Conservation (phyloP, 2,888 invertebrate genomes). For the Dryococelus australis region DNA sequence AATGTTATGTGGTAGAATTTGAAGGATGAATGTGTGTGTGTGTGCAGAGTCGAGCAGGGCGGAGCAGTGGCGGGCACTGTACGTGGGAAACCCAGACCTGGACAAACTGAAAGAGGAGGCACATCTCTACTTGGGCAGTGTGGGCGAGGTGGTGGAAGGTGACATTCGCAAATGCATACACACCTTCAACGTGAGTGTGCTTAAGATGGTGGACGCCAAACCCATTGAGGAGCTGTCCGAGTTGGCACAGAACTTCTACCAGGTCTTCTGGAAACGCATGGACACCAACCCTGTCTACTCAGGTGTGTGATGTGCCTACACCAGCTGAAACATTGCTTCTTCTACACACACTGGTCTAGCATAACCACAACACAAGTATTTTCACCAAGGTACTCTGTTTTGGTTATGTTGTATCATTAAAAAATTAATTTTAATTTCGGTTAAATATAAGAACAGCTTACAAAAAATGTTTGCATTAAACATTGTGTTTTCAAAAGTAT, state of each 20-base stretch:
- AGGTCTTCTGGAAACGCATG: constrained; percentile 75
- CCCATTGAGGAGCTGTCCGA: constrained; percentile 88
- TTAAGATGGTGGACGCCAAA: constrained; percentile 66
- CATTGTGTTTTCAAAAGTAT: too few species aligned
- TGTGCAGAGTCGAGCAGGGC: constrained; percentile 44
- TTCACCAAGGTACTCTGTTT: too few species aligned
- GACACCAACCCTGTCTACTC: constrained; percentile 70
- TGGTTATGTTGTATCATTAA: too few species aligned
- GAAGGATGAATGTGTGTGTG: too few species aligned
- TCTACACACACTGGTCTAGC: too few species aligned
- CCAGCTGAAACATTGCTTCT: too few species aligned
- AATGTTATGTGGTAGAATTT: too few species aligned
- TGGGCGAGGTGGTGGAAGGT: constrained; percentile 60
- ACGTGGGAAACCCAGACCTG: constrained; percentile 51
- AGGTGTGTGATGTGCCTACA: constrained; percentile 50
- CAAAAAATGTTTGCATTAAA: too few species aligned
- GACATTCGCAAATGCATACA: constrained; percentile 75
- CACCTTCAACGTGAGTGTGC: constrained; percentile 69
- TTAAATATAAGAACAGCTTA: too few species aligned
- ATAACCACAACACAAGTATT: too few species aligned
- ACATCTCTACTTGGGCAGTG: constrained; percentile 59
- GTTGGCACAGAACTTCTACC: constrained; percentile 90
- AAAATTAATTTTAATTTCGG: too few species aligned
- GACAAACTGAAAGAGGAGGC: constrained; percentile 58
- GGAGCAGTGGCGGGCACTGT: constrained; percentile 48